Evolutionary conservation across 2,797 vertebrate genomes (phyloP).

Genomic region (Syndactyla subalaris): DNA sequence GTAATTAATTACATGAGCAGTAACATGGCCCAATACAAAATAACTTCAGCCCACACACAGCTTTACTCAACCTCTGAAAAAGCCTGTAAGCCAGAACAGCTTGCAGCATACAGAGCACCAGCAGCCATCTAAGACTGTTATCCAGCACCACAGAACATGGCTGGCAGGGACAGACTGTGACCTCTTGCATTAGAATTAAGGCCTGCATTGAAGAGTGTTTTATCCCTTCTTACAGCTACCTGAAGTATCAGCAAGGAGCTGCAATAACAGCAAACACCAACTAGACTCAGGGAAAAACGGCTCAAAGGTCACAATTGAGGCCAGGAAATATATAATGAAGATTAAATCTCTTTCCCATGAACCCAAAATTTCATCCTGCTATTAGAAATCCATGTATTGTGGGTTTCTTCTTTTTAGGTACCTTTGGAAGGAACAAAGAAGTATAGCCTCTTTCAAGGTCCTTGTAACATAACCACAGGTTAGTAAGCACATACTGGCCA

Average conservation of each 20-base stretch:
- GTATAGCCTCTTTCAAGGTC: neutral
- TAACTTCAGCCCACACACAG: neutral
- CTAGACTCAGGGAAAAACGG: neutral
- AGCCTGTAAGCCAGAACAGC: neutral
- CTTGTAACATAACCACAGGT: neutral
- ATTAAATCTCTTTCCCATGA: neutral
- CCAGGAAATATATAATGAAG: neutral
- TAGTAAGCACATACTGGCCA: accelerated
- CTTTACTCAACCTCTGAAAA: neutral
- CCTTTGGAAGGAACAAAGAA: neutral
- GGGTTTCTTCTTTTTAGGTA: neutral
- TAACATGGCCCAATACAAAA: neutral
- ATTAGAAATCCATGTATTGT: accelerated
- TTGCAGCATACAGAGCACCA: neutral
- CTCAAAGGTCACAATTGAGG: neutral
- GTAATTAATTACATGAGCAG: neutral
- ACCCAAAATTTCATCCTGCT: neutral
- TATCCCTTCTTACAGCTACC: neutral
- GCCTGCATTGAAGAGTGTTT: accelerated
- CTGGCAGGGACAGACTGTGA: neutral
- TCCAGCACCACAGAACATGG: neutral
- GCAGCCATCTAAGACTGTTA: accelerated
- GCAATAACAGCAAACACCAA: neutral
- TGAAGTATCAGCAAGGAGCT: neutral
- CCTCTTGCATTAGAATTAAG: accelerated